Base-by-base conservation (phyloP, 2,113 vertebrate species). In the Urocitellus parryii region DNA sequence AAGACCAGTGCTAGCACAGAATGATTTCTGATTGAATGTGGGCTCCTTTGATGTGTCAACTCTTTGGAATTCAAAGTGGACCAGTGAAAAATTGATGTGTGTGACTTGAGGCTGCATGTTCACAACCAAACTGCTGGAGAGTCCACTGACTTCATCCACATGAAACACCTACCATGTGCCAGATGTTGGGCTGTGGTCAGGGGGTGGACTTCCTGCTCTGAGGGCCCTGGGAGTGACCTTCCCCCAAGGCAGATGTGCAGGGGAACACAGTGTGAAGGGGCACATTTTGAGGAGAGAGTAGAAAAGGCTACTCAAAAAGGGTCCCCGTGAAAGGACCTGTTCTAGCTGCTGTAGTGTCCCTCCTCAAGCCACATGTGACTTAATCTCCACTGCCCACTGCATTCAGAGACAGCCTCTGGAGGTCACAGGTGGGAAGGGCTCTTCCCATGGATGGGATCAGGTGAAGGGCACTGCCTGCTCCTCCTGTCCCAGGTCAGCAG, bases 51-150 rank as follows among this genome's bases (percentile, higher is more conserved):
- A 48, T 74, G 20, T n/a, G 37, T 13, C 72, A 94, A 51, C 27
- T 92, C 34, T 32, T 87, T 84, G 42, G 42, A 68, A 58, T 81
- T 80, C n/a, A 42, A 93, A 91, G 37, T n/a, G 2, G 73, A 61
- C 34, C 17, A 29, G 1, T 53, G 74, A n/a, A 88, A 74, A 76
- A 32, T 58, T 25, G 45, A 34, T 27, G 10, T 42, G 74, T 87
- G 74, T 90, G 67, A n/a, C 48, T 86, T 86, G 65, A 48, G 32
- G 37, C 12, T 88, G 90, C 13, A 11, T 27, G 37, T 95, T 77
- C 56, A 51, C 11, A 80, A 17, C 63, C 53, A 8, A 10, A 65
- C 39, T 53, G 20, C 5, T 18, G 42, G 82, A 53, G 68, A 83
- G 87, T 61, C 68, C 70, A 0, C 63, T 87, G 45, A 37, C 42